Evolutionary conservation across 2,888 invertebrate species (phyloP), one percentile per base, ranked within the genome.

Genomic region (Noctuana brunneofusca): DNA sequence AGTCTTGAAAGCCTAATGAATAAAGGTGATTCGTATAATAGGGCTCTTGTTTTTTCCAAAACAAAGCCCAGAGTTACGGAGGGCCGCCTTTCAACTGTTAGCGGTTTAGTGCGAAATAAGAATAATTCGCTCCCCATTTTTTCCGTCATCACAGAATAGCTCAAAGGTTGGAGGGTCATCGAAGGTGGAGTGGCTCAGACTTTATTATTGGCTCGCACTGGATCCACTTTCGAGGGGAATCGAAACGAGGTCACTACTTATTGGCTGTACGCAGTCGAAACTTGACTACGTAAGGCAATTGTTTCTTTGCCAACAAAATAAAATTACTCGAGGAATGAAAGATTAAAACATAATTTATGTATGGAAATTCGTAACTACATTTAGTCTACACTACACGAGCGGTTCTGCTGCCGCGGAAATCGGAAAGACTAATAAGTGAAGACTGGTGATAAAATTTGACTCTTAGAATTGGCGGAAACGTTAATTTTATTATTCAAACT

Each of bases 181-280:
- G 84, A 86, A 79, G 84, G 73, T 80, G 75, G 73, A 86, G 81
- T 78, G 84, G 82, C 80, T 83, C 81, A 79, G 84, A 83, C 84
- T 88, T 87, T 86, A 85, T 89, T 89, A 91, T 90, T 89, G 87
- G 87, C 87, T 84, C 74, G 75, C 73, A 81, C 76, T 78, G 80
- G 81, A 76, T 76, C 73, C 75, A 74, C 69, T 68, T 74, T 79
- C 71, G 74, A 74, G 78, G 86, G 83, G 81, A 84, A 82, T 78
- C 76, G 73, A 81, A 89, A 87, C 82, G 84, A 86, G 89, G 88
- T 87, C 86, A 85, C 75, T 77, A 71, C 62, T 65, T 65, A 68
- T 71, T 65, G 59, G 57, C 58, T 64, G 46, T 60, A 54, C 54
- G 59, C 46, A 35, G 54, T 27, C 12, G 35, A 12, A 60, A 55